Evolutionary conservation across 2,888 invertebrate genomes (phyloP), one percentile per base, ranked within the genome.

Genomic region (Thera obeliscata): DNA sequence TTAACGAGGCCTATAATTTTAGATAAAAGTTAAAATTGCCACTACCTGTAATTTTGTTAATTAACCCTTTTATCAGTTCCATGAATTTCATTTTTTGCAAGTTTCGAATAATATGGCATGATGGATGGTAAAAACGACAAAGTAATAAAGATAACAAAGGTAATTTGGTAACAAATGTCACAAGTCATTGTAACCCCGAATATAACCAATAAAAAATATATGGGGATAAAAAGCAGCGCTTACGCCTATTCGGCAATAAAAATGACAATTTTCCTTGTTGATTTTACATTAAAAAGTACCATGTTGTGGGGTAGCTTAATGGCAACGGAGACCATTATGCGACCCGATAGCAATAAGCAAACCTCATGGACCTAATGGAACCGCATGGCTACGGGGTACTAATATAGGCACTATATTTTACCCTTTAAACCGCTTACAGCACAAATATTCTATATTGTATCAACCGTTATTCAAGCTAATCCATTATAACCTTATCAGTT

Each of bases 251-350:
- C 81, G 76, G 82, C 82, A 87, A 87, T 87, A 86, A 87, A 81
- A 89, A 82, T 82, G 84, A 78, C 87, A 87, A 86, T 89, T 86
- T 83, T 81, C 83, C 83, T 85, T 86, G 87, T 87, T 84, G 86
- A 87, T 84, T 86, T 86, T 85, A 83, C 87, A 87, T 89, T 88
- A 83, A 87, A 89, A 89, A 89, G 83, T 81, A 78, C 71, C 81
- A 78, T 83, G 82, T 79, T 85, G 79, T 85, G 84, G 89, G 90
- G 90, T 83, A 77, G 78, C 76, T 80, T 91, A 91, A 92, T 91
- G 88, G 90, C 78, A 78, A 81, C 77, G 79, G 83, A 86, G 86
- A 85, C 87, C 88, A 90, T 91, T 90, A 91, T 80, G 79, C 74
- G 77, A 82, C 78, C 86, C 83, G 82, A 86, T 87, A 86, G 83